These are phyloP conservation scores for Syngnathus acus DNA, from an alignment of 2,797 vertebrate species.

Conservation along the genomic window DNA sequence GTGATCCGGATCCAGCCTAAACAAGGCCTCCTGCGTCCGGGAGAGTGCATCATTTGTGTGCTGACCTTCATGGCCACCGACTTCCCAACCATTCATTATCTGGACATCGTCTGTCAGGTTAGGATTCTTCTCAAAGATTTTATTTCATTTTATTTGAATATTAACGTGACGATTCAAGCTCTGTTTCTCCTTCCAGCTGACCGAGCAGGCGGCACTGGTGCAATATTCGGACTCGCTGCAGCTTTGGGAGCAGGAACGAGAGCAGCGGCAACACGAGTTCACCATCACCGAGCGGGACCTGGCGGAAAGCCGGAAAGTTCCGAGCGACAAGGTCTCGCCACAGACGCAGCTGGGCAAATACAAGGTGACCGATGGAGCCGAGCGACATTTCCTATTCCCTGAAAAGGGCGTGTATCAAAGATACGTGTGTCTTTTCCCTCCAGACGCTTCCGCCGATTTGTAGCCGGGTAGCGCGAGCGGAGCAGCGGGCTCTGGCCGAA, in stretches of 20 bases:
- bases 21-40: slow-evolving; percentile 70
- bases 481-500: slow-evolving; percentile 39
- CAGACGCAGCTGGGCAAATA: slow-evolving; percentile 56
- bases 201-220: slow-evolving; percentile 56
- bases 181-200: slow-evolving; percentile 59
- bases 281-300: slow-evolving; percentile 70
- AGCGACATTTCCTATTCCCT: not conserved
- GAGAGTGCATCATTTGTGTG: slow-evolving; percentile 69
- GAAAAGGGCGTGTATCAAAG: not conserved
- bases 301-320: slow-evolving; percentile 9
- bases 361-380: slow-evolving; percentile 49
- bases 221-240: slow-evolving; percentile 64
- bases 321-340: slow-evolving; percentile 25
- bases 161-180: not conserved
- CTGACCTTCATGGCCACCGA: slow-evolving; percentile 72
- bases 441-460: slow-evolving; percentile 84
- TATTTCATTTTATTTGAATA: too few species aligned
- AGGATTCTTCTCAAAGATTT: not conserved
- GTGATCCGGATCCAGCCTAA: slow-evolving; percentile 71
- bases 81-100: slow-evolving; percentile 68
- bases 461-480: slow-evolving; percentile 32
- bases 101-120: slow-evolving; percentile 76
- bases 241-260: slow-evolving; percentile 70
- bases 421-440: not conserved
- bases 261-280: slow-evolving; percentile 74